These are phyloP conservation scores for Alethe castanea DNA, from an alignment of 2,113 vertebrate genomes.

Conservation along the genomic window DNA sequence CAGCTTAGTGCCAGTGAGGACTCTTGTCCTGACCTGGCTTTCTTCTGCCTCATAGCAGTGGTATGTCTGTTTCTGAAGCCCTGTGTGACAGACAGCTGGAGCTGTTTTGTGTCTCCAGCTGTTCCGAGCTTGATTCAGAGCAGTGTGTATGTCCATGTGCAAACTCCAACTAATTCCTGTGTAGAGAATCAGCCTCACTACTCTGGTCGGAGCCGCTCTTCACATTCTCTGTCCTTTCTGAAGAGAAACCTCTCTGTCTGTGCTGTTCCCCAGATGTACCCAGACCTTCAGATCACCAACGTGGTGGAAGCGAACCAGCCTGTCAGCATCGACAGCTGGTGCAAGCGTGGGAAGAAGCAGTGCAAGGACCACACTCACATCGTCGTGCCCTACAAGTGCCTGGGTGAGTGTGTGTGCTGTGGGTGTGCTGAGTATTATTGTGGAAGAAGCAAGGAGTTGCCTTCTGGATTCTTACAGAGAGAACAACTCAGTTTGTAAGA, in stretches of 20 bases:
- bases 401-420: slow-evolving; percentile 81
- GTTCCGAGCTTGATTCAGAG: background rate
- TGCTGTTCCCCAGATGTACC: slow-evolving; percentile 83
- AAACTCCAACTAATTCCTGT: background rate
- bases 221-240: background rate
- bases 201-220: background rate
- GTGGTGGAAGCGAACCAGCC: slow-evolving; percentile 94
- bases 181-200: background rate
- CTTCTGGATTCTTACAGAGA: background rate
- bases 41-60: background rate
- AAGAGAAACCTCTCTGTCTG: background rate
- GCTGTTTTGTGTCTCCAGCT: background rate
- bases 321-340: slow-evolving; percentile 91
- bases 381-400: slow-evolving; percentile 93
- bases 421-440: background rate
- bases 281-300: slow-evolving; percentile 94
- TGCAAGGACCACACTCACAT: slow-evolving; percentile 88
- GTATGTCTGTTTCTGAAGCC: background rate
- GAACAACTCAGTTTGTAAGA: background rate
- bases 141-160: background rate
- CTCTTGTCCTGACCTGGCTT: background rate
- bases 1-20: background rate
- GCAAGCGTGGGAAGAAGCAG: slow-evolving; percentile 88
- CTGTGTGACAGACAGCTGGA: background rate
- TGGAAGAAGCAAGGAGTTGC: background rate